Conservation (phyloP, 2,888 invertebrate species). For the Macrophya alboannulata region DNA sequence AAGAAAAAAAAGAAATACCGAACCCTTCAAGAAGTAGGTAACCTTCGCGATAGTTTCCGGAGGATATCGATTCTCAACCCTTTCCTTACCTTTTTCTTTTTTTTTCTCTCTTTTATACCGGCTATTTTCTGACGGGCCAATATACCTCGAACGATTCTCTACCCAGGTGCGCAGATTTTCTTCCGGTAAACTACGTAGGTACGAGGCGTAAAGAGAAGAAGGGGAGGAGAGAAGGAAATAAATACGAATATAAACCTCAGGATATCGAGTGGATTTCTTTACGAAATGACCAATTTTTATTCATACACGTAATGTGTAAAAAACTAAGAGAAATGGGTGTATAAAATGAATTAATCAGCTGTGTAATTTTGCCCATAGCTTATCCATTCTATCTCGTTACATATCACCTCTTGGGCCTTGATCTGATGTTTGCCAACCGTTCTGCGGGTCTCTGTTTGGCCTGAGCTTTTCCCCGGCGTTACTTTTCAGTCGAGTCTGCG, state of each 20-base stretch:
- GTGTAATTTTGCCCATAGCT: neutral
- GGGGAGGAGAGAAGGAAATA: neutral
- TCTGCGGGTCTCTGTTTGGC: constrained; percentile 44
- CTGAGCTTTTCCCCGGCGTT: neutral
- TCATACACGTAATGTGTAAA: neutral
- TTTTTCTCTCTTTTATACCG: neutral
- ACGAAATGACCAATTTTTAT: neutral
- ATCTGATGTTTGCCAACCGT: constrained; percentile 23
- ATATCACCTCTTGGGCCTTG: constrained; percentile 7
- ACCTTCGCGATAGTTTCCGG: neutral
- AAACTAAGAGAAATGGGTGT: neutral
- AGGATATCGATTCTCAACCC: constrained; percentile 10
- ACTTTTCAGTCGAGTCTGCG: constrained; percentile 30
- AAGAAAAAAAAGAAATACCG: neutral
- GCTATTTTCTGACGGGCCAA: neutral
- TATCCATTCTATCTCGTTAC: neutral
- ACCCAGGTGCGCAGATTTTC: constrained; percentile 16
- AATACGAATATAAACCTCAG: neutral
- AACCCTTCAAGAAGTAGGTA: neutral
- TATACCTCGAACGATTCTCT: constrained; percentile 20
- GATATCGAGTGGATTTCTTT: neutral
- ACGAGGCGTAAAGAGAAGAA: neutral
- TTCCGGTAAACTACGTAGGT: neutral
- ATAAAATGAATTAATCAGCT: neutral
- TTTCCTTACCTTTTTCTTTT: neutral